Conservation (phyloP, 2,888 invertebrate species). For the Callinectes sapidus region DNA sequence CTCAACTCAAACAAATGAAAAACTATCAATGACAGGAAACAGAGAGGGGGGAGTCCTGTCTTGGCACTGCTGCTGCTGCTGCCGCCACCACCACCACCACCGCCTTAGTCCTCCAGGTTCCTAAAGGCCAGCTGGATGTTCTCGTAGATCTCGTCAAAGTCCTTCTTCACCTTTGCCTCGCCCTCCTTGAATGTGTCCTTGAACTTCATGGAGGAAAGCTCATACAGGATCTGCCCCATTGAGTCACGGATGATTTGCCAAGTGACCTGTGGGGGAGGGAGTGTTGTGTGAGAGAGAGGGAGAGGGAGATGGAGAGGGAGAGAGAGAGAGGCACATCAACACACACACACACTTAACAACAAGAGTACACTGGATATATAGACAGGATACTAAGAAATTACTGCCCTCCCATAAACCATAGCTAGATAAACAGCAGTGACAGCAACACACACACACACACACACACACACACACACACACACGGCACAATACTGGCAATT, state of each 20-base stretch:
- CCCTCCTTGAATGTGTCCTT: conserved; percentile 99
- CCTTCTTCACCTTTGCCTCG: conserved; percentile 96
- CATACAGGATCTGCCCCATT: conserved; percentile 96
- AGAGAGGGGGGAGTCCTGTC: conserved; percentile 29
- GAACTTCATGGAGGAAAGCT: conserved; percentile 99
- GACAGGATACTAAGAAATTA: no score
- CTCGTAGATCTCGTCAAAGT: conserved; percentile 97
- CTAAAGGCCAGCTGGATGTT: conserved; percentile 98
- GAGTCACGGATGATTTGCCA: conserved; percentile 98
- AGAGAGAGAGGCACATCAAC: no score
- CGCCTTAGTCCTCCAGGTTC: conserved; percentile 94
- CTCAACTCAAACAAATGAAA: no score
- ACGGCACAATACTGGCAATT: no score
- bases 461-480: no score
- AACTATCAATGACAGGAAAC: neutral
- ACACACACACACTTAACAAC: no score
- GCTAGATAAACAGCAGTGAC: no score
- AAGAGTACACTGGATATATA: no score
- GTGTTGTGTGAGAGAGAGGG: no score
- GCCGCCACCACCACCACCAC: neutral
- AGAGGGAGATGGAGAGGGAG: no score
- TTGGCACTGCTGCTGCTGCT: neutral
- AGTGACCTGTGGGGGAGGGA: conserved; percentile 83
- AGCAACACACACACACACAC: no score
- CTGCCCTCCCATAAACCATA: no score